These are phyloP conservation scores for Drosophila fungiperda DNA, from an alignment of 2,888 invertebrate species.

Conservation along the genomic window DNA sequence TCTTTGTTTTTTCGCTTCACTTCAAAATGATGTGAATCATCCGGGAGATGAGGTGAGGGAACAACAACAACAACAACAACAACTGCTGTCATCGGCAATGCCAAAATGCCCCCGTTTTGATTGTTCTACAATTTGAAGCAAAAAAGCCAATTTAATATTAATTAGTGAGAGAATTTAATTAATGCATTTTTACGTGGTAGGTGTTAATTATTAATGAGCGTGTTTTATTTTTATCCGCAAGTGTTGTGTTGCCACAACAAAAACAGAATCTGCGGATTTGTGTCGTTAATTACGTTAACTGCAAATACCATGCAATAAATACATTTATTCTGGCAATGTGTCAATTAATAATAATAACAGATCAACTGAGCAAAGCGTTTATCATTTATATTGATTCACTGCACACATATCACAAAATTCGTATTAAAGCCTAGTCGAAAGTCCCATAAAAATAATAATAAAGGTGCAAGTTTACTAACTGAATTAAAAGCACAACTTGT, in stretches of 20 bases:
- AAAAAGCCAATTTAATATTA: constrained; percentile 63
- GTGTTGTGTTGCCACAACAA: constrained; percentile 15
- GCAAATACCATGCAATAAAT: constrained; percentile 46
- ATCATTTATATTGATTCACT: neutral
- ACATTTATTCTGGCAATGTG: constrained; percentile 39
- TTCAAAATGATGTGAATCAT: constrained; percentile 24
- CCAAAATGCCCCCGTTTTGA: constrained; percentile 18
- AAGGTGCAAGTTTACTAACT: neutral
- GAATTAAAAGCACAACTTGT: too few species aligned
- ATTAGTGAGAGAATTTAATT: constrained; percentile 70
- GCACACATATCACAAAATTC: neutral
- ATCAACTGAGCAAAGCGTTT: neutral
- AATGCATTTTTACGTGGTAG: constrained; percentile 65
- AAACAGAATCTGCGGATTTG: constrained; percentile 33
- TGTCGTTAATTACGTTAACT: constrained; percentile 45
- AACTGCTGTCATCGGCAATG: constrained; percentile 41
- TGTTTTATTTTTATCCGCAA: constrained; percentile 18
- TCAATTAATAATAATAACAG: neutral
- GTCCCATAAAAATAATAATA: neutral
- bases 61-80: neutral
- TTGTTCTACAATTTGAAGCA: constrained; percentile 48
- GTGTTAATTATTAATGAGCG: constrained; percentile 69
- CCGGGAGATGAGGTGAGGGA: constrained; percentile 1
- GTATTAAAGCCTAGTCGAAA: neutral
- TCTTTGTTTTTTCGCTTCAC: constrained; percentile 21